Percentiles rank a stretch among this genome's conserved stretches.
phyloP scores from a whole-genome alignment of 35 echinoderm and acorn worm species.

The Ophioderma brevispina region DNA sequence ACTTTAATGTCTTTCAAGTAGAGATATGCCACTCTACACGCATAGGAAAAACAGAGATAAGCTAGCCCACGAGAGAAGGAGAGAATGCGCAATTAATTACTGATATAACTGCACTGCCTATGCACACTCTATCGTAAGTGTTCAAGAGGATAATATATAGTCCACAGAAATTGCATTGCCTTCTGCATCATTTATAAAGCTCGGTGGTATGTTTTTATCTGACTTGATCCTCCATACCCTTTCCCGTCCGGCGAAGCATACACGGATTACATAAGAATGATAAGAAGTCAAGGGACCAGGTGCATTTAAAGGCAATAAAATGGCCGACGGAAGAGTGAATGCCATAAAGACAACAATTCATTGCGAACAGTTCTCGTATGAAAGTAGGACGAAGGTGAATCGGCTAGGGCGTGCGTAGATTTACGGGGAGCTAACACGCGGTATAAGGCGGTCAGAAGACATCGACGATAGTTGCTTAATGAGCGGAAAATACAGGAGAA shows the following conservation, averaged over 20 bases:
- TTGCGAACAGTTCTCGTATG: neutral
- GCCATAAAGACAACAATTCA: neutral
- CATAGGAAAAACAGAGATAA: neutral
- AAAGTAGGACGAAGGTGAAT: neutral
- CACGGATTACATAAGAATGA: neutral
- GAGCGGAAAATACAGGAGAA: neutral
- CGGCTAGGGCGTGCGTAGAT: neutral
- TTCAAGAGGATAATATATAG: neutral
- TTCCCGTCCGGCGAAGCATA: neutral
- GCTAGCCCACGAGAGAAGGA: neutral
- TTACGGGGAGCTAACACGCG: neutral
- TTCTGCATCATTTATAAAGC: neutral
- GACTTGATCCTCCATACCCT: too few relatives aligned
- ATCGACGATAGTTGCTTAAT: neutral
- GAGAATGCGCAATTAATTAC: neutral
- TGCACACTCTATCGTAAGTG: too few relatives aligned
- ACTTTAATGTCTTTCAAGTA: too few relatives aligned
- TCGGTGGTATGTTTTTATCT: too few relatives aligned
- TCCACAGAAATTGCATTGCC: neutral
- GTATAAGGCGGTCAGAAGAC: slow-evolving; percentile 7
- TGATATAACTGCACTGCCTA: too few relatives aligned
- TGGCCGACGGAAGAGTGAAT: neutral
- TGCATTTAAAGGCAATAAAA: neutral
- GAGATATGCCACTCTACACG: too few relatives aligned
- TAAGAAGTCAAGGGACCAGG: neutral